Evolutionary conservation across 2,113 vertebrate genomes (phyloP).

Genomic region (Hyla sarda): DNA sequence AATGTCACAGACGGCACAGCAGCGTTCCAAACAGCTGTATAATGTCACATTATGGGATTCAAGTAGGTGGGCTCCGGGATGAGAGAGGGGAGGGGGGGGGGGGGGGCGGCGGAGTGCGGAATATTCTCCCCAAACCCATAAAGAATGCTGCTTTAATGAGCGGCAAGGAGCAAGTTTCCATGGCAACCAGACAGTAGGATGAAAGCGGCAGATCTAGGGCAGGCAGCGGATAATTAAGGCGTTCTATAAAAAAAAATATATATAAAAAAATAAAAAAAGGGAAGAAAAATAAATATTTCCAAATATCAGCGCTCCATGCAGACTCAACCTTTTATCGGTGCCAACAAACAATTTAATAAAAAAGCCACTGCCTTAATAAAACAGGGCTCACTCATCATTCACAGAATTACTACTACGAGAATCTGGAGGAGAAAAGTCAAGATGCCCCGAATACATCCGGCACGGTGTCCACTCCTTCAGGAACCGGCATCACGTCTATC

Average conservation of each 20-base stretch:
- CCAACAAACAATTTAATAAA: not conserved
- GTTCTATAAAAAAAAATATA: conserved; percentile 46
- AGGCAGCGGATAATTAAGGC: conserved; percentile 43
- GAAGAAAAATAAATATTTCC: not conserved
- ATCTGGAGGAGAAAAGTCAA: not conserved
- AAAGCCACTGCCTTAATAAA: not conserved
- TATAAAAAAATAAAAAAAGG: no score
- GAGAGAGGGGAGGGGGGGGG: not conserved
- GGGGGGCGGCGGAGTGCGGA: not conserved
- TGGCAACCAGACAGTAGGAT: conserved; percentile 49
- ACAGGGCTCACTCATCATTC: not conserved
- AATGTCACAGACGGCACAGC: no score
- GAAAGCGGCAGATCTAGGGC: conserved; percentile 47
- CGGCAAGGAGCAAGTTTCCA: conserved; percentile 46
- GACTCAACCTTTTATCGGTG: not conserved
- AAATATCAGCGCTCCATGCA: not conserved
- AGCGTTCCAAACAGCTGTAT: no score
- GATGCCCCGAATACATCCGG: not conserved
- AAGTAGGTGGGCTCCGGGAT: not conserved
- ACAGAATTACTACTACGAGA: not conserved
- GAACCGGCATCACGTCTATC: no score
- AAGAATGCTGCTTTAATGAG: conserved; percentile 44
- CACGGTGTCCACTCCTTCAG: no score
- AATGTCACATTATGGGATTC: not conserved
- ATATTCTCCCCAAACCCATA: conserved; percentile 35